These are phyloP conservation scores for Microdon myrmicae DNA, from an alignment of 2,888 invertebrate genomes.

Conservation along the genomic window DNA sequence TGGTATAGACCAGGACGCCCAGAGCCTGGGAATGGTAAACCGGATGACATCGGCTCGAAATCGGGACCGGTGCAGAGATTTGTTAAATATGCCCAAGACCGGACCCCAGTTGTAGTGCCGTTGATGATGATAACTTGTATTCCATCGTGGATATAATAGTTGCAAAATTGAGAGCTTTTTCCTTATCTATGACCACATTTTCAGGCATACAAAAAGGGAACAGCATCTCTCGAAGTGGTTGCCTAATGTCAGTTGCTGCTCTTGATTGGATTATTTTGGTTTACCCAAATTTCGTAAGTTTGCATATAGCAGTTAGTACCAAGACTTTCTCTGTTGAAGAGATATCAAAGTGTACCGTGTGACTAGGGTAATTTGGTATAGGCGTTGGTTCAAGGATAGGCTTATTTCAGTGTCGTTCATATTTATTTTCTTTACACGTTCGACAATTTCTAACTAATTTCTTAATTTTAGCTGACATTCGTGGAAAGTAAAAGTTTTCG, in stretches of 20 bases:
- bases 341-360: conserved; percentile 6
- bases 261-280: conserved; percentile 9
- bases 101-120: no score
- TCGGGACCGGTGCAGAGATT: no score
- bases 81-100: no score
- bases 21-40: no score
- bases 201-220: conserved; percentile 36
- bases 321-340: conserved; percentile 14
- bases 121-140: conserved; percentile 10
- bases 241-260: conserved; percentile 1
- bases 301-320: conserved; percentile 7
- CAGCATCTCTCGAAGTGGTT: conserved; percentile 28
- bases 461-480: conserved; percentile 26
- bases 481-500: conserved; percentile 23
- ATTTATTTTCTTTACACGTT: conserved; percentile 15
- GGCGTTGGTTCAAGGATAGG: conserved; percentile 11
- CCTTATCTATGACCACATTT: conserved; percentile 25
- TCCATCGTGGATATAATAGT: conserved; percentile 4
- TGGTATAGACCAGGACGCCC: no score
- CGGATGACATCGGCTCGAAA: no score
- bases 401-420: conserved; percentile 14
- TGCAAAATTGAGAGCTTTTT: conserved; percentile 9
- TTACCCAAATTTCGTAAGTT: conserved; percentile 16
- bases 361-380: conserved; percentile 6
- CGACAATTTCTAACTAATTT: conserved; percentile 19